Evolutionary conservation across 2,797 vertebrate genomes (phyloP).

Genomic region (Cossypha heuglini): DNA sequence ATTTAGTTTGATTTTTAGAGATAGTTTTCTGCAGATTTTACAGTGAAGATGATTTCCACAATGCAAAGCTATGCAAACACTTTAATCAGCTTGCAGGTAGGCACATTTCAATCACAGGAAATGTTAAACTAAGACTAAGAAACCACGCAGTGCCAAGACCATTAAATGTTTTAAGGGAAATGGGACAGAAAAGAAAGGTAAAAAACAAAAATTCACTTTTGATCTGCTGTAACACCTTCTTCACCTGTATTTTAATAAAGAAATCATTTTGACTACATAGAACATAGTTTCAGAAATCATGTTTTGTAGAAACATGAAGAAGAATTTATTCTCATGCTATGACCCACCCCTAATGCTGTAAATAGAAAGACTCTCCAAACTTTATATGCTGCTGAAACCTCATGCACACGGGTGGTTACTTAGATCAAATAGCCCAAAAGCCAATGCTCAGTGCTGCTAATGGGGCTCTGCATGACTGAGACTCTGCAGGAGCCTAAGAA

Average conservation of each 20-base stretch:
- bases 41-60: background rate
- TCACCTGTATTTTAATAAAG: background rate
- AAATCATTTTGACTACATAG: background rate
- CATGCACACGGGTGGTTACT: background rate
- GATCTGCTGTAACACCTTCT: background rate
- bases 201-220: background rate
- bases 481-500: background rate
- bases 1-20: background rate
- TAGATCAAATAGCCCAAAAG: background rate
- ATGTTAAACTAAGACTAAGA: background rate
- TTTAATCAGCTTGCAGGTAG: background rate
- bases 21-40: background rate
- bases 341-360: background rate
- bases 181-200: background rate
- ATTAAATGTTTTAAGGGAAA: background rate
- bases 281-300: background rate
- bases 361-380: background rate
- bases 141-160: background rate
- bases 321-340: background rate
- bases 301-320: background rate
- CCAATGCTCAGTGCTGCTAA: background rate
- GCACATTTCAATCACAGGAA: background rate
- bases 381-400: background rate
- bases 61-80: background rate
- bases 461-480: background rate